A percentile compares a stretch with the other conserved stretches of the same genome.
These are phyloP conservation scores for Grus americana DNA, from an alignment of 2,113 vertebrate genomes.

Conservation along the genomic window DNA sequence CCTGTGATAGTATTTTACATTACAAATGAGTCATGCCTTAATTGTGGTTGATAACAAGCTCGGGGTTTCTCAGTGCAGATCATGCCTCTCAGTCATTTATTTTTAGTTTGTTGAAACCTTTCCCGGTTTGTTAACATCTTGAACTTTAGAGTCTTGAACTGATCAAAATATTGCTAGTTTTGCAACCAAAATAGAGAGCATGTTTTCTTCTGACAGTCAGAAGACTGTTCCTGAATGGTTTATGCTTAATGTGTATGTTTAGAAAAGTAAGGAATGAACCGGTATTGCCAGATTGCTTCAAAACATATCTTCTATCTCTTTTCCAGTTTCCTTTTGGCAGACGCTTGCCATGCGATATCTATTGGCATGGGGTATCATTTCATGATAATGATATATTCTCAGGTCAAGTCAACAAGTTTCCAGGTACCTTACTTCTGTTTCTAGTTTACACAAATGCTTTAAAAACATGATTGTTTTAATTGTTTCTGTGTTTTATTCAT, in stretches of 20 bases:
- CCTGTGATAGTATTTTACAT: background rate
- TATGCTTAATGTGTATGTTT: accelerated
- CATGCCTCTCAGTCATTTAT: background rate
- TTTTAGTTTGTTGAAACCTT: background rate
- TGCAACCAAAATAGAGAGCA: background rate
- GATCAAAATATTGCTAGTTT: background rate
- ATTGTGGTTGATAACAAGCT: background rate
- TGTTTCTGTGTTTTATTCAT: background rate
- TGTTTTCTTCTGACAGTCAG: background rate
- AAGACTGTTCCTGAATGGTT: background rate
- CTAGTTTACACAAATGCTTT: background rate
- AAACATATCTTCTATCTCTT: background rate
- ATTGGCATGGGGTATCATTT: slow-evolving; percentile 97
- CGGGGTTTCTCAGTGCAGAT: background rate
- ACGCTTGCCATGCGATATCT: slow-evolving; percentile 92
- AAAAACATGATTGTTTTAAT: background rate
- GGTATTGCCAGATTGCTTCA: background rate
- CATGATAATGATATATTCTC: slow-evolving; percentile 91
- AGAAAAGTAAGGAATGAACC: background rate
- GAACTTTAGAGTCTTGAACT: background rate
- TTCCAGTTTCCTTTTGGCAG: slow-evolving; percentile 89
- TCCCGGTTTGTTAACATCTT: background rate
- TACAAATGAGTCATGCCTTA: background rate
- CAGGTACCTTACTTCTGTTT: slow-evolving; percentile 79
- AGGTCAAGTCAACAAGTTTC: slow-evolving; percentile 98